A percentile compares a stretch with the other conserved stretches of the same genome.
phyloP scores from a whole-genome alignment of 2,113 vertebrate species.

The Rhea pennata region DNA sequence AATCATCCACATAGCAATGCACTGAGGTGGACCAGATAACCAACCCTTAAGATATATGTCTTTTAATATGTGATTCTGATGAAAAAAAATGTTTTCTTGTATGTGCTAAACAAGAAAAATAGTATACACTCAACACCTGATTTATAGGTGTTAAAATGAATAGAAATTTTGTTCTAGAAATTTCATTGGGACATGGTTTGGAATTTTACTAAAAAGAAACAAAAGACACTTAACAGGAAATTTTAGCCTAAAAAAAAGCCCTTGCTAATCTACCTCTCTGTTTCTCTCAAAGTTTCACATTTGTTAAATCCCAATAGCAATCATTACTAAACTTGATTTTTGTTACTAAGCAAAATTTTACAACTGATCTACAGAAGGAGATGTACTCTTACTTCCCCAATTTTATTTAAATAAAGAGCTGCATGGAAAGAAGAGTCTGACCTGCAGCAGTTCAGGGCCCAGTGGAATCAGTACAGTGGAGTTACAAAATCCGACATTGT shows the following conservation, averaged over 20 bases:
- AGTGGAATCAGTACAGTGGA: not conserved
- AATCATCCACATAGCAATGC: not conserved
- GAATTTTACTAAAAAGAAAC: not conserved
- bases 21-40: not conserved
- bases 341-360: slow-evolving; percentile 43
- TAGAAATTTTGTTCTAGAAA: not conserved
- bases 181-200: not conserved
- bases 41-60: not conserved
- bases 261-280: not conserved
- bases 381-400: not conserved
- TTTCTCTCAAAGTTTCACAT: not conserved
- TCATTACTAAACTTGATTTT: slow-evolving; percentile 38
- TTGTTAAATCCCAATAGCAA: slow-evolving; percentile 24
- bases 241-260: not conserved
- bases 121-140: not conserved
- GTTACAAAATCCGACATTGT: not conserved
- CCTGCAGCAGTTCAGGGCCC: not conserved
- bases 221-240: not conserved
- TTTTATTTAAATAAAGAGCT: not conserved
- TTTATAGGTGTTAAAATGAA: not conserved
- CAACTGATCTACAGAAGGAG: slow-evolving; percentile 2
- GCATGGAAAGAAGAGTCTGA: not conserved
- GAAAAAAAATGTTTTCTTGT: not conserved
- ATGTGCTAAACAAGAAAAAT: not conserved
- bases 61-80: not conserved